A percentile compares a stretch with the other conserved stretches of the same genome.
Conservation (phyloP, 2,888 invertebrate genomes). For the Cyclophora albipunctata region DNA sequence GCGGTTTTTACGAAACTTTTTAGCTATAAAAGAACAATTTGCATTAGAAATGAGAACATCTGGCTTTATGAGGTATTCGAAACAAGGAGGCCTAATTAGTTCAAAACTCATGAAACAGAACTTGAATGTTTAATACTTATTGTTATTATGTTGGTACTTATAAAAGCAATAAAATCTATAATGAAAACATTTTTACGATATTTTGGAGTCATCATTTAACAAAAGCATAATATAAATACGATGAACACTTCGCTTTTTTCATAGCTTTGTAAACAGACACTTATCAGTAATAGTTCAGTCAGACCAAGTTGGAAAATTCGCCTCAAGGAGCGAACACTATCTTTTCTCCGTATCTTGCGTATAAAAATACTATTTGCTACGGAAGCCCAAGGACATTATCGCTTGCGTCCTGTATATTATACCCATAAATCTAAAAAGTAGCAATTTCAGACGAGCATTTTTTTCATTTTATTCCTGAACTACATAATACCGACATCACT, state of each 20-base stretch:
- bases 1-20: conserved; percentile 14
- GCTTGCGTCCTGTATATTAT: conserved; percentile 49
- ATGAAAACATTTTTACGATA: no score
- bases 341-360: conserved; percentile 34
- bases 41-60: conserved; percentile 52
- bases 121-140: background rate
- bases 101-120: conserved; percentile 28
- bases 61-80: conserved; percentile 33
- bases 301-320: conserved; percentile 3
- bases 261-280: no score
- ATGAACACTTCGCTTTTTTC: no score
- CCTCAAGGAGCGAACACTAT: conserved; percentile 11
- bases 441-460: conserved; percentile 20
- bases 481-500: background rate
- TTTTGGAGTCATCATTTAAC: no score
- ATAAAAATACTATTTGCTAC: conserved; percentile 54
- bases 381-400: conserved; percentile 40
- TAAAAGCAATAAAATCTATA: no score
- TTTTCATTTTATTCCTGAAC: conserved; percentile 13
- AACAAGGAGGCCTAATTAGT: conserved; percentile 31
- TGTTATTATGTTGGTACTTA: no score
- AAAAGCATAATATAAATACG: no score
- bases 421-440: conserved; percentile 39
- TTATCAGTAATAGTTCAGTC: no score
- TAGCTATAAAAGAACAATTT: conserved; percentile 54